A percentile compares a stretch with the other conserved stretches of the same genome.
These are phyloP conservation scores for Philaenus spumarius DNA, from an alignment of 1,140 invertebrate species.

Conservation along the genomic window DNA sequence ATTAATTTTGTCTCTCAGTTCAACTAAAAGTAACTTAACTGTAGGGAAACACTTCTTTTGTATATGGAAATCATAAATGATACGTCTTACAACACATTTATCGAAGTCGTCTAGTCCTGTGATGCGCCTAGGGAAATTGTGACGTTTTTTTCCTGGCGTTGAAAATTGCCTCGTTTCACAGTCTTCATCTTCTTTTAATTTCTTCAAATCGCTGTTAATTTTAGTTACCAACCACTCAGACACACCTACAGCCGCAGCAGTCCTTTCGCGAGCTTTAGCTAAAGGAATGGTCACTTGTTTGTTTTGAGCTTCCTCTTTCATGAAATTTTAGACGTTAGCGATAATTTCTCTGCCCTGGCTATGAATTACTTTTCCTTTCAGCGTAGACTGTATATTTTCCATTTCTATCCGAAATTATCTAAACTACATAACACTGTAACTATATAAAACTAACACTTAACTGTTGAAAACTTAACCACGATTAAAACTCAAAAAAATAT, in stretches of 20 bases:
- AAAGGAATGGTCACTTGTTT: too few relatives aligned
- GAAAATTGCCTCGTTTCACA: conserved; percentile 4
- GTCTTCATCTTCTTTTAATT: not conserved
- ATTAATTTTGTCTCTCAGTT: not conserved
- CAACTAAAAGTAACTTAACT: not conserved
- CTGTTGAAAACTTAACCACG: too few relatives aligned
- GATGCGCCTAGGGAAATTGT: not conserved
- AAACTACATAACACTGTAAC: too few relatives aligned
- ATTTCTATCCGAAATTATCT: too few relatives aligned
- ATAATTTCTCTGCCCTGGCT: too few relatives aligned
- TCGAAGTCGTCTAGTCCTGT: conserved; percentile 5
- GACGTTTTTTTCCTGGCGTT: not conserved
- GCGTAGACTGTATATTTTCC: too few relatives aligned
- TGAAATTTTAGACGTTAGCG: too few relatives aligned
- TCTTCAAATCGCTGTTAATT: not conserved
- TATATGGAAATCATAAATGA: not conserved
- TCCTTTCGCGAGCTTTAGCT: not conserved
- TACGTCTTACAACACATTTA: not conserved
- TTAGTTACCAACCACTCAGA: not conserved
- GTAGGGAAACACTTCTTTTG: conserved; percentile 1
- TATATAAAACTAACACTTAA: too few relatives aligned
- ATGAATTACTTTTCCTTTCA: too few relatives aligned
- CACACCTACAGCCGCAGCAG: not conserved
- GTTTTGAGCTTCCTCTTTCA: too few relatives aligned
- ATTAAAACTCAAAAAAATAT: too few relatives aligned